Conservation (phyloP, 2,888 invertebrate species). For the Hydropsyche betteni region DNA sequence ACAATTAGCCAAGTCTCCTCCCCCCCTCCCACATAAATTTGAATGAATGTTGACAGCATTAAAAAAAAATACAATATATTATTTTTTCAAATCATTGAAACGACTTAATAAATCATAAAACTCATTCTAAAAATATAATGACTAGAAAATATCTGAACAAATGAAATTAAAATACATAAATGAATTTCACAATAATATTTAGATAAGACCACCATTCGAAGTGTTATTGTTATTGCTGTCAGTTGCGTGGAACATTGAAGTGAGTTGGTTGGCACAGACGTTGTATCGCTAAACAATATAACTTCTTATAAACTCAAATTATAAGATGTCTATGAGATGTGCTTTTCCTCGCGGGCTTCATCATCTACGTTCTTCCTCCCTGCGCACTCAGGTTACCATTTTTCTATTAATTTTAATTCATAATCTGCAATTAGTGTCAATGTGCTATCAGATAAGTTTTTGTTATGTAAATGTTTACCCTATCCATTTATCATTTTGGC, state of each 20-base stretch:
- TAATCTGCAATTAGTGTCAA: neutral
- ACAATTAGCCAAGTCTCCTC: no score
- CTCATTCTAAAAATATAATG: no score
- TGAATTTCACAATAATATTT: no score
- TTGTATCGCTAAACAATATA: neutral
- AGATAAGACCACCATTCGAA: neutral
- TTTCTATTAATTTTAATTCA: neutral
- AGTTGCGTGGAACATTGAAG: neutral
- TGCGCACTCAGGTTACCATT: neutral
- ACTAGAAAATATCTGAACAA: no score
- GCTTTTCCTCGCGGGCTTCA: neutral
- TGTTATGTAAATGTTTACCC: neutral
- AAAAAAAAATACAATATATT: no score
- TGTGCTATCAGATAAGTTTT: neutral
- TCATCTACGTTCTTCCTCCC: neutral
- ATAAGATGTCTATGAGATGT: neutral
- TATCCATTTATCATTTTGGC: neutral
- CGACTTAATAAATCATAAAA: no score
- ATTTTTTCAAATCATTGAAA: no score
- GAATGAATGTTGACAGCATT: no score
- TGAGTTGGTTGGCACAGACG: neutral
- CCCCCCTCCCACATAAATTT: no score
- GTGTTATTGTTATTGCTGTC: conserved; percentile 1
- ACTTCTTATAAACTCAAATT: neutral
- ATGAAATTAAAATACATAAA: no score